Conservation (phyloP, 2,888 invertebrate species). For the Flabesymbios commensalis region DNA sequence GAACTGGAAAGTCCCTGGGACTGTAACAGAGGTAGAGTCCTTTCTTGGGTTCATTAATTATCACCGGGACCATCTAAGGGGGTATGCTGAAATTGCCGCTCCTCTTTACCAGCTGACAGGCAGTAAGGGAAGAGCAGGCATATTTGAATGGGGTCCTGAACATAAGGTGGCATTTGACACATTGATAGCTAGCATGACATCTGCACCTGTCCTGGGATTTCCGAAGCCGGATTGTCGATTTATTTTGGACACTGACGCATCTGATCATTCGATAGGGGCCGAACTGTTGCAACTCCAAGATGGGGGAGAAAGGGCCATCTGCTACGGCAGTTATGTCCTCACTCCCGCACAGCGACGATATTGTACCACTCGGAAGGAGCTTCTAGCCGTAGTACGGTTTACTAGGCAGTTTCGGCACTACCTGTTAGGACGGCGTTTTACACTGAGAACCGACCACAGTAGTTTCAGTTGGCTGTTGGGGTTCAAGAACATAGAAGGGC, state of each 20-base stretch:
- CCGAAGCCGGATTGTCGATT: not conserved
- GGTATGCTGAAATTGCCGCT: not conserved
- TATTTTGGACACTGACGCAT: slow-evolving; percentile 8
- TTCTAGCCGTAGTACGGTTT: slow-evolving; percentile 9
- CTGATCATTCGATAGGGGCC: slow-evolving; percentile 1
- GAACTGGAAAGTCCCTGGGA: not conserved
- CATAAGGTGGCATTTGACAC: slow-evolving; percentile 6
- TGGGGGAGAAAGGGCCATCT: slow-evolving; percentile 11
- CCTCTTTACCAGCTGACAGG: slow-evolving; percentile 12
- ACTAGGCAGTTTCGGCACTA: slow-evolving; percentile 17
- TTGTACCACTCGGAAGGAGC: slow-evolving; percentile 7
- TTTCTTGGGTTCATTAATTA: slow-evolving; percentile 4
- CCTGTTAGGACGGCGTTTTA: slow-evolving; percentile 7
- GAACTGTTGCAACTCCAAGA: slow-evolving; percentile 13
- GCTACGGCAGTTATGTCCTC: slow-evolving; percentile 10
- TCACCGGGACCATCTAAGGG: slow-evolving; percentile 1
- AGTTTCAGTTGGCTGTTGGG: not conserved
- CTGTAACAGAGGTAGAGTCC: not conserved
- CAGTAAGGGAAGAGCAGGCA: slow-evolving; percentile 1
- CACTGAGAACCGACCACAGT: slow-evolving; percentile 12
- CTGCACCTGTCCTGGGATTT: slow-evolving; percentile 15
- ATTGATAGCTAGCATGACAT: slow-evolving; percentile 5
- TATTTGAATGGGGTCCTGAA: slow-evolving; percentile 17
- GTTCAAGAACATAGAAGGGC: slow-evolving; percentile 5
- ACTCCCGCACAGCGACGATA: slow-evolving; percentile 1